Percentiles rank a stretch among this genome's conserved stretches.
These are phyloP conservation scores for Lordiphosa stackelbergi DNA, from an alignment of 1,140 invertebrate genomes.

Conservation along the genomic window DNA sequence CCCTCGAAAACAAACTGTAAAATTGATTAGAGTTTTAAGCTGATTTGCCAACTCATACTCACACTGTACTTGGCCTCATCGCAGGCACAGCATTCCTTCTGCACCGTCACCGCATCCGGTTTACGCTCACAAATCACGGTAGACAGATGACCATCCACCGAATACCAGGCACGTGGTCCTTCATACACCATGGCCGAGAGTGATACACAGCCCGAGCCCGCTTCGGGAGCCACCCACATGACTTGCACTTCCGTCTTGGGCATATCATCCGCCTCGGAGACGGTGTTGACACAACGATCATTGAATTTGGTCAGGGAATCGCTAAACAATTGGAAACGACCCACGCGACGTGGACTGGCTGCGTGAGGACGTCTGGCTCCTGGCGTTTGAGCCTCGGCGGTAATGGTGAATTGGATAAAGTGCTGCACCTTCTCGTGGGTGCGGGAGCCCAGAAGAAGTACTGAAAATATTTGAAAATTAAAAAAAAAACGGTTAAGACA, in stretches of 20 bases:
- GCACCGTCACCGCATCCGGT: slow-evolving; percentile 77
- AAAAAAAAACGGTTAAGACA: background rate
- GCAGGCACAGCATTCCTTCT: slow-evolving; percentile 89
- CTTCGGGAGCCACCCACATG: slow-evolving; percentile 91
- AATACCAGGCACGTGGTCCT: slow-evolving; percentile 89
- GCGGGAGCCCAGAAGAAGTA: slow-evolving; percentile 85
- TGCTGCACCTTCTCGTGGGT: slow-evolving; percentile 86
- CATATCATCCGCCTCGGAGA: slow-evolving; percentile 86
- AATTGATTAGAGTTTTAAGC: background rate
- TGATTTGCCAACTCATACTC: slow-evolving; percentile 41
- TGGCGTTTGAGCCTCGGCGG: slow-evolving; percentile 80
- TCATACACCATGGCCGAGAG: slow-evolving; percentile 92
- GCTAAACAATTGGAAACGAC: slow-evolving; percentile 89
- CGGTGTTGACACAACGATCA: slow-evolving; percentile 91
- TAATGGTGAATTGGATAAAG: slow-evolving; percentile 90
- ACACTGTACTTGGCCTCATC: slow-evolving; percentile 94
- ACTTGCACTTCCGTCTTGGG: slow-evolving; percentile 92
- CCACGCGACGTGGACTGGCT: slow-evolving; percentile 79
- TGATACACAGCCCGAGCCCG: slow-evolving; percentile 89
- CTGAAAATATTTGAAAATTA: slow-evolving; percentile 76
- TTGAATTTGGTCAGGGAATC: slow-evolving; percentile 88
- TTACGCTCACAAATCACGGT: slow-evolving; percentile 87
- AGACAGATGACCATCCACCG: slow-evolving; percentile 90
- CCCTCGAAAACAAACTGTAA: slow-evolving; percentile 93
- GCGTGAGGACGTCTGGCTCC: slow-evolving; percentile 77